A percentile compares a stretch with the other conserved stretches of the same genome.
These are phyloP conservation scores for Eurytoma californica DNA, from an alignment of 2,888 invertebrate species.

Conservation along the genomic window DNA sequence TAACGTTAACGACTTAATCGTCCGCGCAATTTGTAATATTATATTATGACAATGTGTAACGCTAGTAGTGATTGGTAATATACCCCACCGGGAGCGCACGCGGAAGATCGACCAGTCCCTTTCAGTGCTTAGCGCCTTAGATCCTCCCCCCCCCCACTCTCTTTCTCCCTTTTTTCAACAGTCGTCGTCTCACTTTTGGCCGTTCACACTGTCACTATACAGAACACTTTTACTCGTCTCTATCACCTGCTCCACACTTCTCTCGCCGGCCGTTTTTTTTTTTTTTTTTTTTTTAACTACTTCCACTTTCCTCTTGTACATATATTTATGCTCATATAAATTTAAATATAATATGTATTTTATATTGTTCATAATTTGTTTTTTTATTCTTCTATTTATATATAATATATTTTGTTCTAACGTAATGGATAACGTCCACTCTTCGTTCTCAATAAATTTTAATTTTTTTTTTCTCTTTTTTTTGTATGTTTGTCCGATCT, in stretches of 20 bases:
- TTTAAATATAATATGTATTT: constrained; percentile 65
- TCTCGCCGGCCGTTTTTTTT: neutral
- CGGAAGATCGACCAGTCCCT: constrained; percentile 1
- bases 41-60: constrained; percentile 41
- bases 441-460: constrained; percentile 55
- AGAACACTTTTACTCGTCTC: constrained; percentile 60
- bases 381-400: constrained; percentile 62
- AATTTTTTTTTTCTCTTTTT: constrained; percentile 33
- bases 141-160: neutral
- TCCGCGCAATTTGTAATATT: constrained; percentile 44
- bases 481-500: constrained; percentile 12
- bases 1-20: constrained; percentile 51
- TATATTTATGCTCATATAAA: constrained; percentile 60
- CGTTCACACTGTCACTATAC: constrained; percentile 57
- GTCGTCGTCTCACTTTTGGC: constrained; percentile 45
- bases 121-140: neutral
- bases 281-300: neutral
- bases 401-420: constrained; percentile 63
- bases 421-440: constrained; percentile 61
- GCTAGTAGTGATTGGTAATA: constrained; percentile 41
- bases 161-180: constrained; percentile 41
- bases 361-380: constrained; percentile 56
- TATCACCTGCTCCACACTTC: neutral
- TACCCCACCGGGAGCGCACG: constrained; percentile 17
- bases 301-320: constrained; percentile 60